Evolutionary conservation across 2,888 invertebrate species (phyloP).

Genomic region (Augiades crinisus): DNA sequence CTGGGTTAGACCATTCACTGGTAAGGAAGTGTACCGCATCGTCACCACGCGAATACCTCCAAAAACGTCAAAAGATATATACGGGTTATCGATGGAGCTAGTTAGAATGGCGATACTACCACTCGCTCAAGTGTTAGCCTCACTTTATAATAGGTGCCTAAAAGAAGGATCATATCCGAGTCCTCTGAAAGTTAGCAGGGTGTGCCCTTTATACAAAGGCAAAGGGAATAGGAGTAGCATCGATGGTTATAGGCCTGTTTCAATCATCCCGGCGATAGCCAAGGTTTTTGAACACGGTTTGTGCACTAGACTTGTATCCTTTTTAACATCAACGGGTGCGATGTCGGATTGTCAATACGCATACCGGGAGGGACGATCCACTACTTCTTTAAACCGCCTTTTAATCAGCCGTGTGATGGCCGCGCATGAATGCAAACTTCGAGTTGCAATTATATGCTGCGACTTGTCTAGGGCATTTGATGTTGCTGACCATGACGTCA

Average conservation of each 20-base stretch:
- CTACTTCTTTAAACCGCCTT: background rate
- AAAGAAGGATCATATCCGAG: background rate
- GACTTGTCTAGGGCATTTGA: background rate
- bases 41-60: background rate
- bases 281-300: background rate
- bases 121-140: background rate
- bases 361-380: background rate
- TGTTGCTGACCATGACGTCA: background rate
- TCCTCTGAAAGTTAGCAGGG: too few relatives aligned
- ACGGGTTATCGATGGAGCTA: background rate
- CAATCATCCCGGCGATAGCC: too few relatives aligned
- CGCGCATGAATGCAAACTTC: background rate
- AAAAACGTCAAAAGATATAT: background rate
- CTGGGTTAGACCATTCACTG: background rate
- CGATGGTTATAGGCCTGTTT: too few relatives aligned
- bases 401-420: background rate
- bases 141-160: background rate
- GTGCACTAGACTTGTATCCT: background rate
- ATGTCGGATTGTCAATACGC: background rate
- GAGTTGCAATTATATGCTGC: background rate
- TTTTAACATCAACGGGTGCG: background rate
- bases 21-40: background rate
- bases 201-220: background rate
- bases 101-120: background rate
- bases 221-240: background rate